Percentiles rank a stretch among this genome's conserved stretches.
Conservation (phyloP, 1,140 invertebrate genomes). For the Himalopsyche phryganea region DNA sequence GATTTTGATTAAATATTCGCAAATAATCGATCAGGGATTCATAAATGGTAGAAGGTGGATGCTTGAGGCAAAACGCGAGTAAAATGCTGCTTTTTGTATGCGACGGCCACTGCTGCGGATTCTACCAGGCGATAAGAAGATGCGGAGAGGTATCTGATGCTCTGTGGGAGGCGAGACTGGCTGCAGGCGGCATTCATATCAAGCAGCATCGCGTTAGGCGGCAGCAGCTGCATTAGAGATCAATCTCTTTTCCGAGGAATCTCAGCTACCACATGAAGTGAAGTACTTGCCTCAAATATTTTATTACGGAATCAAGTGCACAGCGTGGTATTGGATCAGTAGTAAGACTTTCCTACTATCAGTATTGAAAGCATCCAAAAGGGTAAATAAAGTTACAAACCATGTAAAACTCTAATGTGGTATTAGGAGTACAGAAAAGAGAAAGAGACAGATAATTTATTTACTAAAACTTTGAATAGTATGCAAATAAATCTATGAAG, state of each 20-base stretch:
- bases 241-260: conserved; percentile 18
- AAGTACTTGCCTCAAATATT: background rate
- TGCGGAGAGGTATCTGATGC: conserved; percentile 27
- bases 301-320: too few species aligned
- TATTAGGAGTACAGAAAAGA: too few species aligned
- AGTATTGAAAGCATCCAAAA: too few species aligned
- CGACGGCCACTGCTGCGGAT: conserved; percentile 13
- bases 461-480: too few species aligned
- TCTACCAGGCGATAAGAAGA: conserved; percentile 19
- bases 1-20: too few species aligned
- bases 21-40: conserved; percentile 13
- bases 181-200: conserved; percentile 3
- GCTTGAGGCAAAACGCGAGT: conserved; percentile 18
- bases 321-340: too few species aligned
- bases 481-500: too few species aligned
- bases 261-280: conserved; percentile 10
- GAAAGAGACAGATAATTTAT: too few species aligned
- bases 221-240: conserved; percentile 28
- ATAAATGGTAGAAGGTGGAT: conserved; percentile 8
- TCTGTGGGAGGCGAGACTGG: conserved; percentile 24
- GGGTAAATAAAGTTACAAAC: too few species aligned
- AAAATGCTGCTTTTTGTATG: conserved; percentile 16
- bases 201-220: conserved; percentile 24
- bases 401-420: too few species aligned
- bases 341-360: too few species aligned